Evolutionary conservation across 2,797 vertebrate species (phyloP).

Genomic region (Notolepis coatsorum): DNA sequence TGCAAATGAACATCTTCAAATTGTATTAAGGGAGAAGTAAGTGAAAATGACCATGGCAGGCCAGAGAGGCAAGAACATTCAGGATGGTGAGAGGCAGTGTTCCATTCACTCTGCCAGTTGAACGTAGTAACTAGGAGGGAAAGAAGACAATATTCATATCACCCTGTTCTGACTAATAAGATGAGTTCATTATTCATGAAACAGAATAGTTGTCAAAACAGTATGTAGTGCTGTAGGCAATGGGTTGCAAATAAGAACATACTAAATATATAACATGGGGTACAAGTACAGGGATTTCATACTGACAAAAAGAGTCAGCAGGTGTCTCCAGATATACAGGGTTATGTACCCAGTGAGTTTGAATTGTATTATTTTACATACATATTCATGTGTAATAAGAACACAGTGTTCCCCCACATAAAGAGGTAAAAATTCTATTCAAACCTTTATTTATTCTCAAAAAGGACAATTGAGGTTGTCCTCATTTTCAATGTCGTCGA

Average conservation of each 20-base stretch:
- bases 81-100: constrained; percentile 90
- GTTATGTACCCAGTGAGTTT: too few species aligned
- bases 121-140: constrained; percentile 69
- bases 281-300: too few species aligned
- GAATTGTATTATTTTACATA: too few species aligned
- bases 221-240: too few species aligned
- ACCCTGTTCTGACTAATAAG: not conserved
- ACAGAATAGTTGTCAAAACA: not conserved
- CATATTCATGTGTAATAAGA: not conserved
- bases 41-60: constrained; percentile 90
- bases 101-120: constrained; percentile 84
- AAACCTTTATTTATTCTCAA: too few species aligned
- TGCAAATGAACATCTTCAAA: not conserved
- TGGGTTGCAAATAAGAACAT: too few species aligned
- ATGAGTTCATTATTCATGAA: too few species aligned
- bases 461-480: too few species aligned
- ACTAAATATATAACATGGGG: too few species aligned
- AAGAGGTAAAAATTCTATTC: not conserved
- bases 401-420: not conserved
- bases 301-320: too few species aligned
- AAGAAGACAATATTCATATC: not conserved
- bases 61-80: constrained; percentile 94
- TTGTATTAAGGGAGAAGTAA: not conserved
- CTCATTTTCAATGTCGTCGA: too few species aligned
- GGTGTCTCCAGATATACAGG: too few species aligned